phyloP scores from a whole-genome alignment of 2,113 vertebrate genomes.

The Microtus ochrogaster region DNA sequence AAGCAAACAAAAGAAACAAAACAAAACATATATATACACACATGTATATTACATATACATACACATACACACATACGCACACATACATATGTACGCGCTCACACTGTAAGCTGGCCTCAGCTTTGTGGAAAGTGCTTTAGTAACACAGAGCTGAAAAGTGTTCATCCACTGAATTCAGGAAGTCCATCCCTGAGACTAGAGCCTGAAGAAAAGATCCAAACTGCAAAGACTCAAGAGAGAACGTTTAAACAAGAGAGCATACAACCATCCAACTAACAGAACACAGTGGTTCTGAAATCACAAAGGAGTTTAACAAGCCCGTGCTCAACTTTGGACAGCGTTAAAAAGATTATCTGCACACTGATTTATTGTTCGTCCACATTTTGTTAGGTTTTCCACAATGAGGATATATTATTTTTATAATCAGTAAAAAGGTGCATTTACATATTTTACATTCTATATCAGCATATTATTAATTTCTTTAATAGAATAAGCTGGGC shows the following conservation, averaged over 20 bases:
- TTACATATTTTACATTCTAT: not conserved
- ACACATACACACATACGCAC: too few relatives aligned
- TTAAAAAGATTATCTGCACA: not conserved
- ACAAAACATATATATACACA: too few relatives aligned
- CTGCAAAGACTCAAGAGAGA: slow-evolving; percentile 24
- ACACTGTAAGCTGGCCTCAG: not conserved
- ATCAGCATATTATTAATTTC: not conserved
- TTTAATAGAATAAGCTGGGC: not conserved
- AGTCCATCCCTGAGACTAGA: not conserved
- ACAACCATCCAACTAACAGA: not conserved
- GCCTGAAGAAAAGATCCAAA: not conserved
- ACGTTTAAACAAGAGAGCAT: not conserved
- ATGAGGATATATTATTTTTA: slow-evolving; percentile 28
- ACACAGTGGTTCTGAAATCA: not conserved
- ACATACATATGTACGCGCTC: not conserved
- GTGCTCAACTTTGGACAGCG: not conserved
- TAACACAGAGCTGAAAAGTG: slow-evolving; percentile 33
- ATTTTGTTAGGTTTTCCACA: slow-evolving; percentile 48
- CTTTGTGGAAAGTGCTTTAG: slow-evolving; percentile 25
- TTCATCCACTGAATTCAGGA: not conserved
- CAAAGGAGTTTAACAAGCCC: slow-evolving; percentile 15
- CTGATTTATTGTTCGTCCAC: not conserved
- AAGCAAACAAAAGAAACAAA: not conserved
- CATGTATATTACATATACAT: too few relatives aligned
- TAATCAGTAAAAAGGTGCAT: slow-evolving; percentile 7